These are phyloP conservation scores for Strix aluco DNA, from an alignment of 2,113 vertebrate genomes.

Conservation along the genomic window DNA sequence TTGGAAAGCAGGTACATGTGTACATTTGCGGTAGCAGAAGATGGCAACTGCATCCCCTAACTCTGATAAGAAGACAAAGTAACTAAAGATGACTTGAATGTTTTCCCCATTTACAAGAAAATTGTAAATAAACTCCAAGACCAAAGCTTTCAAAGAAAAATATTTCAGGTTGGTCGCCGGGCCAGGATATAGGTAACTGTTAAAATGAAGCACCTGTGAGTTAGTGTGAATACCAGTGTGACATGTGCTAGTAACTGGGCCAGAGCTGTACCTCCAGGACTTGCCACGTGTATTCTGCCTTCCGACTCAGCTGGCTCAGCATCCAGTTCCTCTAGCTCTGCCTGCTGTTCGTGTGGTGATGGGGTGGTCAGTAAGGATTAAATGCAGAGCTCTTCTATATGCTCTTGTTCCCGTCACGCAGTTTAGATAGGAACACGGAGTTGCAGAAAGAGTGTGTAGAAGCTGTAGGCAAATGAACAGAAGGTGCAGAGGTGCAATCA, in stretches of 20 bases:
- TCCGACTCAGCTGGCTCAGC: neutral
- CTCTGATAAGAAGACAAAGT: neutral
- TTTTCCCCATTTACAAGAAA: neutral
- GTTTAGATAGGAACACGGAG: neutral
- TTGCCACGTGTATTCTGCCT: neutral
- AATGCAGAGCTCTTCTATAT: neutral
- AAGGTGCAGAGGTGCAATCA: neutral
- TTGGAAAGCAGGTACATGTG: neutral
- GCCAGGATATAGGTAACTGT: neutral
- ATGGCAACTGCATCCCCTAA: neutral
- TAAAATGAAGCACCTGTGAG: neutral
- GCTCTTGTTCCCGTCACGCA: rapidly evolving
- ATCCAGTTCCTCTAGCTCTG: neutral
- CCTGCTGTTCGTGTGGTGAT: neutral
- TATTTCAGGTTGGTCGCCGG: neutral
- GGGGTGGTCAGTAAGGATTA: neutral
- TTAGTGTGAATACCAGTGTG: neutral
- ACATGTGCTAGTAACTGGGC: neutral
- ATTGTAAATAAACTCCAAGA: neutral
- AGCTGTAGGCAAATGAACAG: neutral
- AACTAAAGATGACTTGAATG: neutral
- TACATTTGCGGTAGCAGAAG: neutral
- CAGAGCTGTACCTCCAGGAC: neutral
- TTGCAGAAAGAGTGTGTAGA: neutral
- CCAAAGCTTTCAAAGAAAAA: neutral